A percentile compares a stretch with the other conserved stretches of the same genome.
Conservation (phyloP, 2,888 invertebrate species). For the Physocephala rufipes region DNA sequence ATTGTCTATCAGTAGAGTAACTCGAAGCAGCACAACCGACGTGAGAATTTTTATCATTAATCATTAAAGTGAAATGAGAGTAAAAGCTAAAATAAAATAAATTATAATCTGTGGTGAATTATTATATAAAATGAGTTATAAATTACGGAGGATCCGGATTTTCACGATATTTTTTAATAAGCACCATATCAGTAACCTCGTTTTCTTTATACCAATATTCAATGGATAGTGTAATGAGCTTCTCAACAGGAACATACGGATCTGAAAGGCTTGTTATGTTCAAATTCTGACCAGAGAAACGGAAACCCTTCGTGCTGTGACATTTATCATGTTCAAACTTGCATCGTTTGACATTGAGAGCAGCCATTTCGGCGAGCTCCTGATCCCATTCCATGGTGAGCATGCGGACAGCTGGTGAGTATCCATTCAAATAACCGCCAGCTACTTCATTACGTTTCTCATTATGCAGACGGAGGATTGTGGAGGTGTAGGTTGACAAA, state of each 20-base stretch:
- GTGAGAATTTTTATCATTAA: constrained; percentile 36
- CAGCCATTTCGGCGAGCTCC: constrained; percentile 53
- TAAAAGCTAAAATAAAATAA: constrained; percentile 42
- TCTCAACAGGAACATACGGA: constrained; percentile 31
- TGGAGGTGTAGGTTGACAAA: too few species aligned
- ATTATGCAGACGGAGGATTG: background rate
- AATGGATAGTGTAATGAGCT: constrained; percentile 34
- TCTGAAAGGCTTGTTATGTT: constrained; percentile 47
- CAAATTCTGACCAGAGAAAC: constrained; percentile 54
- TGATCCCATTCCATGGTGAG: constrained; percentile 53
- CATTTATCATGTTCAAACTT: constrained; percentile 51
- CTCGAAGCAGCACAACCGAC: constrained; percentile 38
- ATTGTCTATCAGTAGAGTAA: background rate
- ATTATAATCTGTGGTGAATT: background rate
- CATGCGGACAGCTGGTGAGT: constrained; percentile 53
- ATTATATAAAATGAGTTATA: too few species aligned
- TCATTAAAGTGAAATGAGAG: constrained; percentile 52
- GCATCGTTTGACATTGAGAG: constrained; percentile 52
- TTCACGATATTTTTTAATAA: background rate
- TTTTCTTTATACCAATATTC: constrained; percentile 48
- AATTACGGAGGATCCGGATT: background rate
- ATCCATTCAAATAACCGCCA: constrained; percentile 38
- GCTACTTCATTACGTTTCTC: background rate
- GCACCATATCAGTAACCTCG: background rate
- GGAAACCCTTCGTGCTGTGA: constrained; percentile 51